These are phyloP conservation scores for Neoscelio sp. DNA, from an alignment of 2,888 invertebrate species.

Conservation along the genomic window DNA sequence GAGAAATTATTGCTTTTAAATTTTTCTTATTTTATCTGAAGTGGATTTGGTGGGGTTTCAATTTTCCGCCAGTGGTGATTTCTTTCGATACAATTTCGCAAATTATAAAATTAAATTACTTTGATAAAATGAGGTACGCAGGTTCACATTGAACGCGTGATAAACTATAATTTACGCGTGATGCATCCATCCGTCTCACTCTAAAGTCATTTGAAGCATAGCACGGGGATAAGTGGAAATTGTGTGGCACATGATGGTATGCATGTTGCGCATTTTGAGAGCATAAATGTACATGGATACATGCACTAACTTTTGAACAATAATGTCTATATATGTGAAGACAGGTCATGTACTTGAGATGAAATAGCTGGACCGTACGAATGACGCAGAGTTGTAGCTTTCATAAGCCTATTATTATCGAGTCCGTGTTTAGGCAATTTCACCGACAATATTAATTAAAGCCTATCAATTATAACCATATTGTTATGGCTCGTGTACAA, in stretches of 20 bases:
- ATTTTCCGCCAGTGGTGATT: no score
- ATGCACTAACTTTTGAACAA: slow-evolving; percentile 54
- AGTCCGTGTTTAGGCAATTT: slow-evolving; percentile 75
- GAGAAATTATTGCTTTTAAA: no score
- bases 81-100: slow-evolving; percentile 29
- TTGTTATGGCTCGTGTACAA: slow-evolving; percentile 62
- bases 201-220: slow-evolving; percentile 44
- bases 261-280: slow-evolving; percentile 34
- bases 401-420: slow-evolving; percentile 79
- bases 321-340: slow-evolving; percentile 51
- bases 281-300: slow-evolving; percentile 17
- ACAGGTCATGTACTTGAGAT: slow-evolving; percentile 59
- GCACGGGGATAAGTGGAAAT: slow-evolving; percentile 47
- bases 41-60: no score
- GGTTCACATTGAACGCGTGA: slow-evolving; percentile 33
- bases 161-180: slow-evolving; percentile 10
- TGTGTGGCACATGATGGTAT: slow-evolving; percentile 30
- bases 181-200: slow-evolving; percentile 29
- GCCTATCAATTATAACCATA: slow-evolving; percentile 76
- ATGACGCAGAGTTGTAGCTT: slow-evolving; percentile 77
- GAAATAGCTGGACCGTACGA: slow-evolving; percentile 72
- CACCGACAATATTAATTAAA: slow-evolving; percentile 77
- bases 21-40: no score
- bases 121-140: slow-evolving; percentile 43
- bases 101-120: slow-evolving; percentile 43